Percentiles rank a stretch among this genome's conserved stretches.
These are phyloP conservation scores for Drosophila ananassae DNA, from an alignment of 1,140 invertebrate genomes.

Conservation along the genomic window DNA sequence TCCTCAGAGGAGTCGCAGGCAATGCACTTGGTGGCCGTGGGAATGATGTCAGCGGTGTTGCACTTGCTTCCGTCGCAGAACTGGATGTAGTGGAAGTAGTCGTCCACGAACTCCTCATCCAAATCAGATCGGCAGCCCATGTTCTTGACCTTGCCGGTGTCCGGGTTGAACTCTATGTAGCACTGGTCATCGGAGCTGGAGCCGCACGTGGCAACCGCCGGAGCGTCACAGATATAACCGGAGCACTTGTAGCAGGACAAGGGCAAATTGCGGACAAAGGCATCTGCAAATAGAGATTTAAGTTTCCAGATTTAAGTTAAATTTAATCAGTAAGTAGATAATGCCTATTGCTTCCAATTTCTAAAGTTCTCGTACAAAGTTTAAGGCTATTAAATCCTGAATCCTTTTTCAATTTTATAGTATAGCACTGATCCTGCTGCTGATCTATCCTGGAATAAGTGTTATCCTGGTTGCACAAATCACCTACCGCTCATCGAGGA, in stretches of 20 bases:
- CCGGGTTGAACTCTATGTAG: conserved; percentile 45
- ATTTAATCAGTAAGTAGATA: too few species aligned
- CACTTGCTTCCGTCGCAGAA: conserved; percentile 53
- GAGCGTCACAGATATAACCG: neutral
- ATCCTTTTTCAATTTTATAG: too few species aligned
- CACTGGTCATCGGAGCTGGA: conserved; percentile 54
- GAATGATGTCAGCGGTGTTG: conserved; percentile 53
- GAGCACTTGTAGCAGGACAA: conserved; percentile 59
- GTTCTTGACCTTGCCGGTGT: conserved; percentile 15
- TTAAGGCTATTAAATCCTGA: too few species aligned
- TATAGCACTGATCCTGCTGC: too few species aligned
- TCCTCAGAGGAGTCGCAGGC: conserved; percentile 63
- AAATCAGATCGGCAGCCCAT: conserved; percentile 67
- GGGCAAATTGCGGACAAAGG: neutral
- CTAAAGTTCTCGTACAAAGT: too few species aligned
- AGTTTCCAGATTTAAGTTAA: too few species aligned
- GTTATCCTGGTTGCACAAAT: neutral
- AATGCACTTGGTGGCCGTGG: conserved; percentile 42
- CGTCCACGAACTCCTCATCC: conserved; percentile 33
- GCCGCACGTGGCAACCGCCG: conserved; percentile 16
- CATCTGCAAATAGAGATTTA: neutral
- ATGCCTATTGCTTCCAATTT: too few species aligned
- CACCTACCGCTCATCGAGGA: neutral
- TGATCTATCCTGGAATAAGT: neutral
- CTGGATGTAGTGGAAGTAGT: conserved; percentile 33